Percentiles rank a stretch among this genome's conserved stretches.
Conservation (phyloP, 1,140 invertebrate genomes). For the Ceratosolen solmsi region DNA sequence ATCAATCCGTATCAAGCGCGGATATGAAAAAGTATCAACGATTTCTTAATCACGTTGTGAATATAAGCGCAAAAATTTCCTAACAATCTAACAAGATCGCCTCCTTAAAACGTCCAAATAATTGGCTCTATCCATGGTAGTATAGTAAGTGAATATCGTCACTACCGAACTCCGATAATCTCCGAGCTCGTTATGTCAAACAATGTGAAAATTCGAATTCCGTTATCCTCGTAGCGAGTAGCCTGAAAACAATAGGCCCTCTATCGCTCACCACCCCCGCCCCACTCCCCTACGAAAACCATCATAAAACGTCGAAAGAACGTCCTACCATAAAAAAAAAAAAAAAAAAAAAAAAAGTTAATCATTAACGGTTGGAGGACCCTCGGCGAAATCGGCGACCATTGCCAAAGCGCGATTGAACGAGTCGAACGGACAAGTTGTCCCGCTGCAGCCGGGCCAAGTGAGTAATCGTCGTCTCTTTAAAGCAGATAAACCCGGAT, state of each 20-base stretch:
- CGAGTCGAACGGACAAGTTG: background rate
- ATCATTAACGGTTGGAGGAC: no score
- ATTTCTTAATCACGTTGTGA: background rate
- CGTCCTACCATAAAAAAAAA: no score
- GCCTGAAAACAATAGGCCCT: background rate
- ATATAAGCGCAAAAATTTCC: background rate
- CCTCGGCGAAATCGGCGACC: no score
- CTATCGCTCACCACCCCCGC: no score
- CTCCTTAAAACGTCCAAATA: no score
- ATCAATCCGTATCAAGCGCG: background rate
- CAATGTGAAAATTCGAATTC: background rate
- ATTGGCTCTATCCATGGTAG: no score
- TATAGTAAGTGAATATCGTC: no score
- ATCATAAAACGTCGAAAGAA: no score
- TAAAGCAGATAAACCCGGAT: background rate
- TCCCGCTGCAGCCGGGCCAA: background rate
- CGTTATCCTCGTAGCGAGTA: background rate
- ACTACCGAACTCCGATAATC: no score
- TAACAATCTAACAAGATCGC: background rate
- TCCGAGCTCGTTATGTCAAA: background rate
- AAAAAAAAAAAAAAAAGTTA: no score
- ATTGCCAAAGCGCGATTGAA: no score
- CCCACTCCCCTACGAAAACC: no score
- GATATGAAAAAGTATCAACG: background rate
- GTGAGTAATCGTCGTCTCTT: slow-evolving; percentile 29